These are phyloP conservation scores for Zygogramma bicolorata DNA, from an alignment of 2,888 invertebrate species.

Conservation along the genomic window DNA sequence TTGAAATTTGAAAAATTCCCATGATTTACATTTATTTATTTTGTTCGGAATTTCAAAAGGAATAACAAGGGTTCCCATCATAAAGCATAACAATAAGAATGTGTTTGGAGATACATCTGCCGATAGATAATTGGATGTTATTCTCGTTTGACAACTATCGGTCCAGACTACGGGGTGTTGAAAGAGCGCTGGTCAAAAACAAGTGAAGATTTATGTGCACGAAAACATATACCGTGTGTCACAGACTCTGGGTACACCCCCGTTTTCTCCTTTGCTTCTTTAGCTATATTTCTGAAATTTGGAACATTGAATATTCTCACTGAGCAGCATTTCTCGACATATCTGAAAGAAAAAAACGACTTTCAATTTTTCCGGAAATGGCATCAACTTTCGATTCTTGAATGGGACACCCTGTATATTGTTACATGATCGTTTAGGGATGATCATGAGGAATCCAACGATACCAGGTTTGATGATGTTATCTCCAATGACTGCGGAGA, in stretches of 20 bases:
- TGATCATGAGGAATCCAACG: no score
- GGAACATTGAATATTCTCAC: no score
- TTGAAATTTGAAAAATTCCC: slow-evolving; percentile 17
- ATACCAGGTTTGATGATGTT: no score
- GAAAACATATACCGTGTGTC: no score
- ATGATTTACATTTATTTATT: slow-evolving; percentile 20
- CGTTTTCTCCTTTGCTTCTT: background rate
- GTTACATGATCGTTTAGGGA: no score
- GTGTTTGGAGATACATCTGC: slow-evolving; percentile 11
- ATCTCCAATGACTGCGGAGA: no score
- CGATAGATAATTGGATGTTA: slow-evolving; percentile 12
- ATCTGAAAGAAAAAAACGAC: no score
- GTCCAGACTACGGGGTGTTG: slow-evolving; percentile 2
- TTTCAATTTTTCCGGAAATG: no score
- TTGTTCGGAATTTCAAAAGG: slow-evolving; percentile 6
- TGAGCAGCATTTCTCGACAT: no score
- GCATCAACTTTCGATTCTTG: no score
- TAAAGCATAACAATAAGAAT: slow-evolving; percentile 12
- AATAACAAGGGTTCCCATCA: background rate
- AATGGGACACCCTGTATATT: no score
- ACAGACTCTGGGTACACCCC: no score
- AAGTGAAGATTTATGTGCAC: background rate
- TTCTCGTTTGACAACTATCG: slow-evolving; percentile 1
- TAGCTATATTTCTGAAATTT: background rate
- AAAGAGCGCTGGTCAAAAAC: background rate